Base-by-base conservation (phyloP, 2,888 invertebrate species). In the Conops quadrifasciatus region DNA sequence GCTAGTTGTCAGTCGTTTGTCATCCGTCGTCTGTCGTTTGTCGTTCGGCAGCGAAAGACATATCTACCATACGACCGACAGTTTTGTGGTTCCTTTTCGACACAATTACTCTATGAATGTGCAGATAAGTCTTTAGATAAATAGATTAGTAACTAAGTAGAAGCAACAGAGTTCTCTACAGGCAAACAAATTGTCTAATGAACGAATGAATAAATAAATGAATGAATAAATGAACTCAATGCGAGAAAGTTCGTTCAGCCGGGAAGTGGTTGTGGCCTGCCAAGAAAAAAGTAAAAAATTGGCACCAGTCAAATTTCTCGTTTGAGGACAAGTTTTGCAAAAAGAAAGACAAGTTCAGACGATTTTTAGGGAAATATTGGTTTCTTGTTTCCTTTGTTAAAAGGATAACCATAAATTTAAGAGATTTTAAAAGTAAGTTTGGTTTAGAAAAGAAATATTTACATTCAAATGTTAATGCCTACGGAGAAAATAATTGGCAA, bases 61-160 rank as follows among this genome's bases (percentile, higher is more conserved):
- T 16, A 19, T 24, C 21, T 58, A 15, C 58, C 15, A 26, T 28
- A 16, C 58, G 21, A 24, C 9, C 24, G 26, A 26, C 13, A 47
- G 63, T 43, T 47, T 9, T 47, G 63, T 15, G 58, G 28, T 28
- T 11, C 53, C 58, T 24, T 28, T 64, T 65, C 9, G 43, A 58
- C 59, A 67, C 26, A 43, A 47, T n/a, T 26, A 58, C 58, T 47
- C 45, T 47, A 45, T 45, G 65, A 51, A 30, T 49, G 67, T 16
- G 19, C n/a, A 58, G 28, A 47, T 59, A 59, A 67, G 59, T 58
- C 36, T 45, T 19, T n/a, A 67, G 67, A 67, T 67, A 67, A 67
- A 67, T 56, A 67, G 67, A 67, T 58, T 59, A 58, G 67, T 47
- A 45, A 45, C 28, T 15, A 59, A 47, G n/a, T 47, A 45, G 67